Base-by-base conservation (phyloP, 2,113 vertebrate species). In the Catagonus wagneri region DNA sequence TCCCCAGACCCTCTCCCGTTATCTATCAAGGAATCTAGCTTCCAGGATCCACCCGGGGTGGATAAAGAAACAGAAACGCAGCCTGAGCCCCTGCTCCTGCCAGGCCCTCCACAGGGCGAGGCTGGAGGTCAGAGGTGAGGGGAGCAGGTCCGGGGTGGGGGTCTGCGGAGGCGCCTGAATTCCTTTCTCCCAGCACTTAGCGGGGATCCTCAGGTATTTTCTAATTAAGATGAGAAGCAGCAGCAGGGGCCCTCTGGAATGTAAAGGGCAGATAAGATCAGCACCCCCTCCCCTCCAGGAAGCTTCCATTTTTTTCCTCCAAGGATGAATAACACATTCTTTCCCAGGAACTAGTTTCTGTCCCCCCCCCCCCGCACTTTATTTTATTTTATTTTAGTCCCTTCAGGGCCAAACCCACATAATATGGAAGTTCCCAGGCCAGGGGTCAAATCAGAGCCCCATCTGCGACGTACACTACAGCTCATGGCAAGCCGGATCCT, bases 181-280 rank as follows among this genome's bases (percentile, higher is more conserved):
- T 93, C 89, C 71, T 94, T 39, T 84, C 54, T 88, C 72, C 36
- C 61, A 34, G 86, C 39, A 50, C 3, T 3, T 23, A 61, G 65
- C 32, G 0, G 52, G 71, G 76, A 36, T 79, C 65, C 69, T 71
- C 90, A 94, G 96, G 83, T 80, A 93, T 97, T 94, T 91, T 93
- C 83, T 88, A 83, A 71, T 56, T 89, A 84, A 92, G 78, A 17
- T 12, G 80, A 86, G 92, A 56, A 92, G 56, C 23, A 92, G 56
- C 85, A 89, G 36, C 72, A 69, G 34, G 79, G 52, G 5, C 56
- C 63, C 8, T 72, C 25, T 96, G 96, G 96, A 97, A 97, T 97
- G 97, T 94, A 95, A 95, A 94, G 36, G 95, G 22, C 84, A 96
- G 97, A 96, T 98, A 97, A 98, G 88, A 52, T 65, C 68, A 27